Evolutionary conservation across 2,113 vertebrate genomes (phyloP), one percentile per base, ranked within the genome.

Genomic region (Corythornis vintsioides): DNA sequence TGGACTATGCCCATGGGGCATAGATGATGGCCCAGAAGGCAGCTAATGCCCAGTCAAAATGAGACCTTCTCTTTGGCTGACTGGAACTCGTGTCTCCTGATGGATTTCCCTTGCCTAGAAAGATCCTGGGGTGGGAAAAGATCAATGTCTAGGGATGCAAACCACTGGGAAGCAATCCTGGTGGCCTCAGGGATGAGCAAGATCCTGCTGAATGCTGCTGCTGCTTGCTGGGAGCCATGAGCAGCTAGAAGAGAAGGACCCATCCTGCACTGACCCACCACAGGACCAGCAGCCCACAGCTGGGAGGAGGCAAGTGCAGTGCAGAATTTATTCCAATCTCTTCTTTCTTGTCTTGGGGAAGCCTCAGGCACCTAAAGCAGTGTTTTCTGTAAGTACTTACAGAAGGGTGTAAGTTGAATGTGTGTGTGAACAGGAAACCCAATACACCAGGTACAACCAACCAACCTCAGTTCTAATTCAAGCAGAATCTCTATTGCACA

Each of bases 401-500:
- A 33, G 64, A 52, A 82, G 60, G 21, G 31, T 53, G 1, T 71
- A 75, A 69, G 74, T 92, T 47, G 26, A 42, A 92, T 15, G 26
- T 15, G 15, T 15, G 13, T 65, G 29, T 50, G 55, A 89, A 52
- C 83, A 86, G 42, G 83, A 85, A 87, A 94, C 74, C 2, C 1
- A 88, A 43, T 18, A 20, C 31, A 38, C 42, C 16, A 70, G 52
- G 47, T 64, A 29, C 71, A 72, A 90, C 60, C 28, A 76, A 19
- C 20, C 28, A 87, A 28, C 52, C 43, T 65, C 33, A 53, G 72
- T 90, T 94, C 43, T 64, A 70, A 69, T 83, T 66, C 64, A 52
- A 91, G 43, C 26, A 61, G 52, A 74, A 76, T 92, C 96, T 95
- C 59, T 88, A 7, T 75, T 94, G 42, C 60, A 52, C 26, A 60